Conservation (phyloP, 2,888 invertebrate genomes). For the Cordilura impudica region DNA sequence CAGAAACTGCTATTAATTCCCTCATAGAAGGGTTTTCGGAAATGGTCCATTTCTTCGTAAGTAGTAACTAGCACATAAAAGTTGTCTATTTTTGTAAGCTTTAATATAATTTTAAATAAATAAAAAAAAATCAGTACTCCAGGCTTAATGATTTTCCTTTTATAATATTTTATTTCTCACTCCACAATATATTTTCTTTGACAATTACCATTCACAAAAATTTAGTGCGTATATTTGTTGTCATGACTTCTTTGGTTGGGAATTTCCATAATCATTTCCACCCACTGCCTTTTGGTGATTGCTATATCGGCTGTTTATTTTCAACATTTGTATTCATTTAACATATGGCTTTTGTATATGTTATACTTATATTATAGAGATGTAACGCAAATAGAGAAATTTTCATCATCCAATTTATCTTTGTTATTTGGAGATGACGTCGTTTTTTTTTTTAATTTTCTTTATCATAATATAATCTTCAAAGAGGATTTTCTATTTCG, state of each 20-base stretch:
- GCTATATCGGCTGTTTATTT: background rate
- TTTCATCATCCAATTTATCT: slow-evolving; percentile 12
- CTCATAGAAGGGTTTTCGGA: no score
- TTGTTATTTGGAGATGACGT: slow-evolving; percentile 10
- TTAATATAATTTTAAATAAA: no score
- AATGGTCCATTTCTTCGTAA: no score
- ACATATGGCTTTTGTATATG: slow-evolving; percentile 31
- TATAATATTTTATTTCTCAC: no score
- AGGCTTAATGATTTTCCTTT: no score
- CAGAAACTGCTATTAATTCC: no score
- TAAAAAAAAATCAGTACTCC: no score
- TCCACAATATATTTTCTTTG: no score
- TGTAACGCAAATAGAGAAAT: slow-evolving; percentile 6
- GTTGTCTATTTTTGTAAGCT: no score
- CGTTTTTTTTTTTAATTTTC: background rate
- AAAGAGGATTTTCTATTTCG: slow-evolving; percentile 18
- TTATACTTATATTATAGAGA: no score
- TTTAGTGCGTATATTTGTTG: background rate
- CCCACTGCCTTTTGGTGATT: background rate
- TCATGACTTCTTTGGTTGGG: slow-evolving; percentile 16
- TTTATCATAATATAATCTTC: slow-evolving; percentile 32
- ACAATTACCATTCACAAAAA: background rate
- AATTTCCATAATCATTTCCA: background rate
- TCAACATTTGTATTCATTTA: slow-evolving; percentile 40
- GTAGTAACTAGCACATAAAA: no score